Base-by-base conservation (phyloP, 2,888 invertebrate genomes). In the Drepanosiphum platanoidis region DNA sequence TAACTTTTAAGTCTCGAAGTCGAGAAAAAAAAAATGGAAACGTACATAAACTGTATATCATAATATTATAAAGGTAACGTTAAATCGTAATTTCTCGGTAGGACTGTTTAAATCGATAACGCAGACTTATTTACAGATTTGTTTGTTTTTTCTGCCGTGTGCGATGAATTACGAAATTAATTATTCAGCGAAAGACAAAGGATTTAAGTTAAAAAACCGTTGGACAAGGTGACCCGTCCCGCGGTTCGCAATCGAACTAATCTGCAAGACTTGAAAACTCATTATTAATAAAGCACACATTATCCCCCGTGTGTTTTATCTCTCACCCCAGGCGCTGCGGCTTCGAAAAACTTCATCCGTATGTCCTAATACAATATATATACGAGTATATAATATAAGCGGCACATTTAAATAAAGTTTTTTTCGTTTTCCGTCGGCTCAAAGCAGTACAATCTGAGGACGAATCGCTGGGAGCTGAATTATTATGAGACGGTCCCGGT, bases 261-360 rank as follows among this genome's bases (percentile, higher is more conserved):
- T 75, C 83, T 75, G 75, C 46, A 74, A 83, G 74, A 52, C 74
- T 83, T 83, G 66, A 74, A 83, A 83, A 83, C 64, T 83, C 74
- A 72, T 82, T 82, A 82, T 42, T 36, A 82, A 64, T 36, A 82
- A 64, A 82, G 71, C 61, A 74, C 18, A 83, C 39, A 81, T 81
- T n/a, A n/a, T n/a, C n/a, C n/a, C n/a, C n/a, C n/a, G n/a, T n/a
- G n/a, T n/a, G 27, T 61, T 52, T 71, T 81, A 81, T 81, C 58
- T 81, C 61, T 71, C 71, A 71, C 71, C 32, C 61, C 39, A 39
- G 58, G 58, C 58, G 71, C 58, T 30, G 30, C 42, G 36, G 27
- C 27, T 36, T 27, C 7, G 52, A 22, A 58, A 80, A 70, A 80
- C 68, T 80, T 80, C 68, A 27, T 22, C 27, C 13, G 0, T 11